These are phyloP conservation scores for Colaptes auratus DNA, from an alignment of 2,113 vertebrate genomes.

Conservation along the genomic window DNA sequence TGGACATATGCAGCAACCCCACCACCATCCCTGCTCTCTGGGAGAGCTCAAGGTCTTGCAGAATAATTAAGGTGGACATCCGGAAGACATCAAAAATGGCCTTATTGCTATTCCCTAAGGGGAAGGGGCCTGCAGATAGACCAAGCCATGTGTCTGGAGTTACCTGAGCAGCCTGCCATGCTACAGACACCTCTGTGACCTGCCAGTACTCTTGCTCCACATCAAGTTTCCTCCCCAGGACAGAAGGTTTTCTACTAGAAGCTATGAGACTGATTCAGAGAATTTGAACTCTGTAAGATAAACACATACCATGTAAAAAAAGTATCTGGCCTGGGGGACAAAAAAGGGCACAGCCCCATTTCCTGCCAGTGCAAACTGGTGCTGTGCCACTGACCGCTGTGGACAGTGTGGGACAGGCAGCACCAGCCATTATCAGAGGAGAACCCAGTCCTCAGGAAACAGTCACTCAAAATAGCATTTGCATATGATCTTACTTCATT, in stretches of 20 bases:
- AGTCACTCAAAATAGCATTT: neutral
- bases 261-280: neutral
- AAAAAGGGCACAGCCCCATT: neutral
- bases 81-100: neutral
- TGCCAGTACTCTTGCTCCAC: fast-evolving
- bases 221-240: neutral
- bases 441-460: neutral
- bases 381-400: neutral
- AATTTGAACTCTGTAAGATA: neutral
- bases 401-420: neutral
- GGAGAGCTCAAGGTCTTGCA: neutral
- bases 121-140: fast-evolving
- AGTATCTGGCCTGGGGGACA: fast-evolving
- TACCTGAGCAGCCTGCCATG: neutral
- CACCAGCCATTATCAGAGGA: neutral
- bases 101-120: neutral
- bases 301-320: neutral
- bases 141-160: neutral
- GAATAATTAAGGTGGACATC: neutral
- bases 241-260: neutral
- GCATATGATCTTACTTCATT: neutral
- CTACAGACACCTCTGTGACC: neutral
- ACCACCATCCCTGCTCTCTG: neutral
- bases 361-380: neutral
- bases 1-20: neutral